Evolutionary conservation across 2,888 invertebrate species (phyloP).

Genomic region (Drosophila pseudotakahashii): DNA sequence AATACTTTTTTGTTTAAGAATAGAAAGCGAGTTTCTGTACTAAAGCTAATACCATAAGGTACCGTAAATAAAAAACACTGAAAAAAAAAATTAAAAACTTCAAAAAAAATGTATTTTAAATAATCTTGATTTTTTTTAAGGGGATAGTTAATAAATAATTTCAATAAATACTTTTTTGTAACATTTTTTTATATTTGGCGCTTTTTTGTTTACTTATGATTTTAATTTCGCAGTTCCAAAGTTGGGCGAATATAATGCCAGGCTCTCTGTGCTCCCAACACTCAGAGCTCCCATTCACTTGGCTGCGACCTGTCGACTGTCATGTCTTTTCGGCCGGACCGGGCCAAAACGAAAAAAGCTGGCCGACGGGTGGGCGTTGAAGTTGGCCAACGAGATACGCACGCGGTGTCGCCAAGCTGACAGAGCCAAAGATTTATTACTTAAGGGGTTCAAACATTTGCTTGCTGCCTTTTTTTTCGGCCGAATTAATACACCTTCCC

Average conservation of each 20-base stretch:
- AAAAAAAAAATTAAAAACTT: too few relatives aligned
- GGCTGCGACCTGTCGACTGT: conserved; percentile 43
- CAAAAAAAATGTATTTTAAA: too few relatives aligned
- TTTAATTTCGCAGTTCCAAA: too few relatives aligned
- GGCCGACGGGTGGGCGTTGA: conserved; percentile 47
- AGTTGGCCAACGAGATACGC: conserved; percentile 47
- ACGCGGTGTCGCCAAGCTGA: conserved; percentile 50
- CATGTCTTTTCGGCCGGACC: conserved; percentile 29
- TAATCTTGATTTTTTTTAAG: too few relatives aligned
- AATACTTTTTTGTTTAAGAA: too few relatives aligned
- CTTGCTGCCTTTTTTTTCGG: conserved; percentile 18
- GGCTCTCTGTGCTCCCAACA: conserved; percentile 23
- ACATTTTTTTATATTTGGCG: too few relatives aligned
- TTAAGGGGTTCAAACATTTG: conserved; percentile 32
- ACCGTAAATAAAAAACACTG: too few relatives aligned
- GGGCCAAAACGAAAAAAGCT: conserved; percentile 11
- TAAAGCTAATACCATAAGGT: too few relatives aligned
- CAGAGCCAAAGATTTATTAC: conserved; percentile 56
- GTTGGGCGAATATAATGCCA: conserved; percentile 5
- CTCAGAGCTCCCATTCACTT: conserved; percentile 44
- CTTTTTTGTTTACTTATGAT: too few relatives aligned
- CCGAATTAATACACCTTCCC: conserved; percentile 40
- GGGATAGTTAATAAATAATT: too few relatives aligned
- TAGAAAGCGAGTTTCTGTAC: too few relatives aligned
- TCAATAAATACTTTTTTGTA: too few relatives aligned